Percentiles rank a stretch among this genome's conserved stretches.
phyloP scores from a whole-genome alignment of 2,888 invertebrate species.

The Auanema sp. region DNA sequence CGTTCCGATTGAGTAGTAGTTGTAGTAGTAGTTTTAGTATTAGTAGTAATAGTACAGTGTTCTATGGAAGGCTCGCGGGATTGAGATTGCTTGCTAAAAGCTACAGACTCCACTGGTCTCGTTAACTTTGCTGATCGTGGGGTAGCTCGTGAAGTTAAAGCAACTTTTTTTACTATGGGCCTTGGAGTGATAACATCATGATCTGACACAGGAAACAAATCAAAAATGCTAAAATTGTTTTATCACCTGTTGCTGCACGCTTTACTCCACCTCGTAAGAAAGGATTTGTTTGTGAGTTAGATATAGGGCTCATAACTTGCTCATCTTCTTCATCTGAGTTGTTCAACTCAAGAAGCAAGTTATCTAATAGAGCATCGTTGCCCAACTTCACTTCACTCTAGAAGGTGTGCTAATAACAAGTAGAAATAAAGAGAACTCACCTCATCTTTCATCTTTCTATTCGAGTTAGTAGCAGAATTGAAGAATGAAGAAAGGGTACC shows the following conservation, averaged over 20 bases:
- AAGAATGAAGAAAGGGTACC: conserved; percentile 20
- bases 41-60: too few relatives aligned
- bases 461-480: conserved; percentile 4
- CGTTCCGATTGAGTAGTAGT: too few relatives aligned
- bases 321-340: conserved; percentile 15
- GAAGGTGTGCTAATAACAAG: too few relatives aligned
- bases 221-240: background rate
- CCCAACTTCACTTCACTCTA: conserved; percentile 41
- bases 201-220: background rate
- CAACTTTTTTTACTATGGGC: background rate
- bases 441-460: conserved; percentile 20
- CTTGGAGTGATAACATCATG: conserved; percentile 19
- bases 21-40: too few relatives aligned
- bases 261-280: conserved; percentile 7
- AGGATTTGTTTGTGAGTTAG: conserved; percentile 11
- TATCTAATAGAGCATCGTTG: conserved; percentile 33
- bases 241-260: conserved; percentile 9
- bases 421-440: conserved; percentile 7
- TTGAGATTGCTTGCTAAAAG: too few relatives aligned
- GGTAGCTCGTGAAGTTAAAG: background rate
- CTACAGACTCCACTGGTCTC: too few relatives aligned
- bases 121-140: too few relatives aligned
- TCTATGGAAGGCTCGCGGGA: too few relatives aligned
- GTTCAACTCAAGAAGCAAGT: conserved; percentile 22
- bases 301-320: background rate